Percentiles rank a stretch among this genome's conserved stretches.
Evolutionary conservation across 2,113 vertebrate genomes (phyloP).

Genomic region (Poecile atricapillus): DNA sequence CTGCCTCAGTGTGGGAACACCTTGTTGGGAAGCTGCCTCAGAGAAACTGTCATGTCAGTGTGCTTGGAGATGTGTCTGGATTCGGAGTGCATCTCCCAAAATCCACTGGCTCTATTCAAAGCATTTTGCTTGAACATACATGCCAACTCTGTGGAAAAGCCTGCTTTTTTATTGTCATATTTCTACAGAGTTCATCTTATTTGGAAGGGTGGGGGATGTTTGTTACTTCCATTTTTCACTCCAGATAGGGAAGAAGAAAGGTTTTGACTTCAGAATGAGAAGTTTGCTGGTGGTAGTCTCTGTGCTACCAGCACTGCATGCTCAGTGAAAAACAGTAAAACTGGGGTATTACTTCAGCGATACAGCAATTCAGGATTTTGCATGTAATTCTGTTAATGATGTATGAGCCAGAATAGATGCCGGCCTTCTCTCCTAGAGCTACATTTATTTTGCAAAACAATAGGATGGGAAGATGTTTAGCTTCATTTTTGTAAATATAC

Average conservation of each 20-base stretch:
- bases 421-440: slow-evolving; percentile 32
- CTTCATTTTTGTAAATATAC: slow-evolving; percentile 60
- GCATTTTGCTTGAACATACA: not conserved
- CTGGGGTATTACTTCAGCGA: not conserved
- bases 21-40: not conserved
- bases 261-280: not conserved
- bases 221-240: not conserved
- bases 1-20: not conserved
- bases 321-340: not conserved
- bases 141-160: not conserved
- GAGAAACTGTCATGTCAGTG: not conserved
- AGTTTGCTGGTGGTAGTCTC: not conserved
- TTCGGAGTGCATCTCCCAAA: not conserved
- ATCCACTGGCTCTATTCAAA: not conserved
- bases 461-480: slow-evolving; percentile 48
- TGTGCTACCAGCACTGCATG: not conserved
- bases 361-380: not conserved
- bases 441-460: slow-evolving; percentile 53
- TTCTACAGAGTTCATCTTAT: not conserved
- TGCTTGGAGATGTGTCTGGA: not conserved
- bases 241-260: not conserved
- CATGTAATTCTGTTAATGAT: slow-evolving; percentile 43
- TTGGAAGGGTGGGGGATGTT: not conserved
- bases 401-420: not conserved
- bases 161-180: not conserved